phyloP scores from a whole-genome alignment of 2,113 vertebrate species.

The Passer domesticus region DNA sequence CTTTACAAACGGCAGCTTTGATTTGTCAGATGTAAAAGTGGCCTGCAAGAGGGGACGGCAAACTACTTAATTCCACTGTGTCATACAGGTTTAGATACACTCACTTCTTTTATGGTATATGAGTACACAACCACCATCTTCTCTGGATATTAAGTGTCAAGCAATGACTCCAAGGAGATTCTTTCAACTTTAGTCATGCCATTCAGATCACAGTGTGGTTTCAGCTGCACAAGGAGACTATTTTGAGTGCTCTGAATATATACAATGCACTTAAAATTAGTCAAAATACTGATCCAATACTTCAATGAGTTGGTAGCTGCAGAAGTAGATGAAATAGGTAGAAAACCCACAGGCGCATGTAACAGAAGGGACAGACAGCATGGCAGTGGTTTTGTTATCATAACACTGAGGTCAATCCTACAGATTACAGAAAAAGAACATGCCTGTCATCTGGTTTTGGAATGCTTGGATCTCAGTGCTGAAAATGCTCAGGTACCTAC shows the following conservation, averaged over 20 bases:
- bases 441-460: neutral
- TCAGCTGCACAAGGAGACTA: neutral
- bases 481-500: neutral
- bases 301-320: neutral
- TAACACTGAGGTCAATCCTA: neutral
- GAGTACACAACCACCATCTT: neutral
- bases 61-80: neutral
- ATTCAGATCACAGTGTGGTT: neutral
- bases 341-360: neutral
- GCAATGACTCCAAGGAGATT: neutral
- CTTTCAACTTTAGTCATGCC: neutral
- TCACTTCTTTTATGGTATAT: neutral
- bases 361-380: neutral
- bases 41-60: neutral
- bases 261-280: neutral
- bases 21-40: neutral
- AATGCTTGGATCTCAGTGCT: neutral
- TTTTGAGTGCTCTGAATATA: neutral
- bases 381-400: accelerated
- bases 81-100: neutral
- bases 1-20: neutral
- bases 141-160: neutral
- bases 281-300: neutral
- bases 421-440: neutral
- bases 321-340: neutral